phyloP scores from a whole-genome alignment of 2,888 invertebrate genomes.

The Aplocera efformata region DNA sequence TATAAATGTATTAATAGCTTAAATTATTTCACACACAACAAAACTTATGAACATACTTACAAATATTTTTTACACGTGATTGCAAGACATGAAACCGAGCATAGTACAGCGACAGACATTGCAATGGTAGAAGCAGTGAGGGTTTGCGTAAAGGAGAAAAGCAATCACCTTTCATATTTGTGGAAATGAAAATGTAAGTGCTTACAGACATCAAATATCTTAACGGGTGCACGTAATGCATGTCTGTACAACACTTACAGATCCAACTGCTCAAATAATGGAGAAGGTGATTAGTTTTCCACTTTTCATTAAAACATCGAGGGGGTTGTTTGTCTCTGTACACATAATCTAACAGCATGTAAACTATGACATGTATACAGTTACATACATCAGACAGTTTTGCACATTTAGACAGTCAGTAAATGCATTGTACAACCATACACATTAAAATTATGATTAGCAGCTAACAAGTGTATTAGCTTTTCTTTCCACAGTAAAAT shows the following conservation, averaged over 20 bases:
- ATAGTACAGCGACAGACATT: slow-evolving; percentile 43
- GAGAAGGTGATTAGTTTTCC: slow-evolving; percentile 16
- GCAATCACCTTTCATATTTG: slow-evolving; percentile 20
- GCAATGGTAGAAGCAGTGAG: slow-evolving; percentile 20
- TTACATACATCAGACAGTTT: background rate
- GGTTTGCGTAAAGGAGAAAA: slow-evolving; percentile 18
- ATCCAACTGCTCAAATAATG: slow-evolving; percentile 16
- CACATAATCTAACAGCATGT: slow-evolving; percentile 14
- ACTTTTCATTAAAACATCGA: slow-evolving; percentile 11
- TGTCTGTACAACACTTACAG: slow-evolving; percentile 16
- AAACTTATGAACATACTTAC: slow-evolving; percentile 23
- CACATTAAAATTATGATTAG: no score
- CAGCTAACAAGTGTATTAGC: no score
- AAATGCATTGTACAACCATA: no score
- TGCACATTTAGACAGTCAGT: background rate
- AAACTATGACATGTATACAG: background rate
- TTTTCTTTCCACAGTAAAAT: no score
- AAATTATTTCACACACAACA: slow-evolving; percentile 3
- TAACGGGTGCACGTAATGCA: slow-evolving; percentile 2
- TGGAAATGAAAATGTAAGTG: slow-evolving; percentile 17
- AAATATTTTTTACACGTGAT: slow-evolving; percentile 22
- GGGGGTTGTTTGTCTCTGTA: slow-evolving; percentile 25
- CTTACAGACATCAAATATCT: slow-evolving; percentile 7
- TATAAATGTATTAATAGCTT: background rate
- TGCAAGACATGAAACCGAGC: slow-evolving; percentile 35